These are phyloP conservation scores for Willisornis vidua DNA, from an alignment of 2,113 vertebrate genomes.

Conservation along the genomic window DNA sequence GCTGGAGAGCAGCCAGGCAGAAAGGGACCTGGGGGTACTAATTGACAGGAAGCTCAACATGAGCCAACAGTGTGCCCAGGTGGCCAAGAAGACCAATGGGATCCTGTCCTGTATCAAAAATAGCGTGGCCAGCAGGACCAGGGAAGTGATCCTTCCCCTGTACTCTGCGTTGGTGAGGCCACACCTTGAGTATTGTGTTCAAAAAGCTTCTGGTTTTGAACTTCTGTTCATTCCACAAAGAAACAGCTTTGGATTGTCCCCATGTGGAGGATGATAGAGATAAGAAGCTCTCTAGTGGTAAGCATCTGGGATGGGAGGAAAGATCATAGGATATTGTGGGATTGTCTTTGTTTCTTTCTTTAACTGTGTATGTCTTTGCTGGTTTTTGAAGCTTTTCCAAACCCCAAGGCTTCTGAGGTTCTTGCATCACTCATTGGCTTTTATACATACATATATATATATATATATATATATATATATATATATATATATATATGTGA, in stretches of 20 bases:
- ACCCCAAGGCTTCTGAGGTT: slow-evolving; percentile 40
- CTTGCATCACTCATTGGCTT: background rate
- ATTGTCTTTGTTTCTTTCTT: slow-evolving; percentile 53
- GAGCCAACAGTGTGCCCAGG: too few relatives aligned
- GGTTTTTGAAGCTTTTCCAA: slow-evolving; percentile 57
- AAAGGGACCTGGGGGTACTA: too few relatives aligned
- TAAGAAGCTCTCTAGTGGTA: slow-evolving; percentile 31
- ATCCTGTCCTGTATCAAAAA: too few relatives aligned
- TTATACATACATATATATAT: background rate
- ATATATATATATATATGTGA: background rate
- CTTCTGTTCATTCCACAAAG: background rate
- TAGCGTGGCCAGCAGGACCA: too few relatives aligned
- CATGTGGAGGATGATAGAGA: slow-evolving; percentile 20
- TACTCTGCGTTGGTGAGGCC: too few relatives aligned
- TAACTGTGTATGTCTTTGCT: background rate
- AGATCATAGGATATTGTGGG: slow-evolving; percentile 57
- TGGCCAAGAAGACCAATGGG: too few relatives aligned
- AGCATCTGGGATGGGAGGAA: slow-evolving; percentile 45
- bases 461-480: background rate
- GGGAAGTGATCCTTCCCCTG: too few relatives aligned
- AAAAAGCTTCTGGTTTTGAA: background rate
- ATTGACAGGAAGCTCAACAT: too few relatives aligned
- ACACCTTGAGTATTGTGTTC: too few relatives aligned
- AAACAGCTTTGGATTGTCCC: slow-evolving; percentile 1
- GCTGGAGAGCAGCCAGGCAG: too few relatives aligned